Evolutionary conservation across 1,140 invertebrate genomes (phyloP).

Genomic region (Ceratosolen solmsi): DNA sequence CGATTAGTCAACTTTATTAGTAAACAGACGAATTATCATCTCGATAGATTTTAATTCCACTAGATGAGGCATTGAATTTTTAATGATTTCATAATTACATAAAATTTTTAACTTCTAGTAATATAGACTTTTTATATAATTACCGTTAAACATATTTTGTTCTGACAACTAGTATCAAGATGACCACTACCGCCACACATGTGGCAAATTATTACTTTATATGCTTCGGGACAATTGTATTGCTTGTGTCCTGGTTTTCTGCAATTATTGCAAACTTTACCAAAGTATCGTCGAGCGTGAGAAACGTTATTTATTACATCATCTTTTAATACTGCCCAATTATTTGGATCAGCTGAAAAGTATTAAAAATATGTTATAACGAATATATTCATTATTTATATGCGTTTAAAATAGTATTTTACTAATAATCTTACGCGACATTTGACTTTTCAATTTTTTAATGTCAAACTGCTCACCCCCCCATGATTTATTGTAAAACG

Average conservation of each 20-base stretch:
- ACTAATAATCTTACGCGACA: conserved; percentile 74
- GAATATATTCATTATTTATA: background rate
- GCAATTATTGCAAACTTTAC: conserved; percentile 74
- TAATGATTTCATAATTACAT: no score
- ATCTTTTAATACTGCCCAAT: conserved; percentile 69
- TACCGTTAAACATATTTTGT: conserved; percentile 80
- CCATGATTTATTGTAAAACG: conserved; percentile 78
- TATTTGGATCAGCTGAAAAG: conserved; percentile 67
- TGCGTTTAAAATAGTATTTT: no score
- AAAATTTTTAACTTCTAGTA: conserved; percentile 22
- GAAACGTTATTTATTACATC: conserved; percentile 60
- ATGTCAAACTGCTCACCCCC: conserved; percentile 77
- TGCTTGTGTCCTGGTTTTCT: conserved; percentile 75
- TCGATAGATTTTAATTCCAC: no score
- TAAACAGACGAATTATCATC: no score
- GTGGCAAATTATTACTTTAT: conserved; percentile 73
- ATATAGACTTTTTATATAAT: conserved; percentile 56
- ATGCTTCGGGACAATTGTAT: conserved; percentile 64
- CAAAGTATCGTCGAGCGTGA: conserved; percentile 60
- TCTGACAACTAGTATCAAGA: conserved; percentile 77
- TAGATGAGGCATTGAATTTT: no score
- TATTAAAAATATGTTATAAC: conserved; percentile 38
- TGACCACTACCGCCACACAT: conserved; percentile 79
- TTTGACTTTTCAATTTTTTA: conserved; percentile 71
- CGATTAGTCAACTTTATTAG: no score